Evolutionary conservation across 2,113 vertebrate genomes (phyloP).

Genomic region (Prietella phreatophila): DNA sequence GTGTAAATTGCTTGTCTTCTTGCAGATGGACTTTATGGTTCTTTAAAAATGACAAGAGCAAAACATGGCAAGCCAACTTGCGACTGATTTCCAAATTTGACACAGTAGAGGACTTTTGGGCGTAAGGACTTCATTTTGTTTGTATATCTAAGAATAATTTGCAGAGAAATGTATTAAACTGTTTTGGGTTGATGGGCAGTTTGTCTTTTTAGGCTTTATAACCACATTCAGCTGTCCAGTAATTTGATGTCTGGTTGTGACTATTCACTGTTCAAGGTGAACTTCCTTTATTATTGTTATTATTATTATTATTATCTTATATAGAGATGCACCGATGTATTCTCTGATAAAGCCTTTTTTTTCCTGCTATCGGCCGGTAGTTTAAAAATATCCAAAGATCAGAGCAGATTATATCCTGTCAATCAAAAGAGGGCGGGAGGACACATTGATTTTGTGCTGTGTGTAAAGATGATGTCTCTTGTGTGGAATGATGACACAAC

Average conservation of each 20-base stretch:
- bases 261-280: slow-evolving; percentile 98
- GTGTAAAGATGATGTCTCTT: no score
- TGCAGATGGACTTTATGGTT: slow-evolving; percentile 98
- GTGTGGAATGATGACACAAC: no score
- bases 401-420: no score
- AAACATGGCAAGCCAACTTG: slow-evolving; percentile 99
- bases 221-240: slow-evolving; percentile 98
- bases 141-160: neutral
- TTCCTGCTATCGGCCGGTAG: no score
- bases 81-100: slow-evolving; percentile 97
- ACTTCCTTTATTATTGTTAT: slow-evolving; percentile 19
- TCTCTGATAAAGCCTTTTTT: no score
- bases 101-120: slow-evolving; percentile 99
- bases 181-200: neutral
- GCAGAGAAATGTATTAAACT: neutral
- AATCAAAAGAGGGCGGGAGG: no score
- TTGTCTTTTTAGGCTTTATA: slow-evolving; percentile 84
- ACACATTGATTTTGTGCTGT: no score
- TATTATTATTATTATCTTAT: neutral
- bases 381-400: no score
- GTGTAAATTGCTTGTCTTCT: slow-evolving; percentile 27
- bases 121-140: slow-evolving; percentile 79
- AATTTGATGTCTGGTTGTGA: slow-evolving; percentile 98
- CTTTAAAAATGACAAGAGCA: slow-evolving; percentile 99
- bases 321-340: neutral